phyloP scores from a whole-genome alignment of 2,888 invertebrate genomes.

The Eupithecia abbreviata region DNA sequence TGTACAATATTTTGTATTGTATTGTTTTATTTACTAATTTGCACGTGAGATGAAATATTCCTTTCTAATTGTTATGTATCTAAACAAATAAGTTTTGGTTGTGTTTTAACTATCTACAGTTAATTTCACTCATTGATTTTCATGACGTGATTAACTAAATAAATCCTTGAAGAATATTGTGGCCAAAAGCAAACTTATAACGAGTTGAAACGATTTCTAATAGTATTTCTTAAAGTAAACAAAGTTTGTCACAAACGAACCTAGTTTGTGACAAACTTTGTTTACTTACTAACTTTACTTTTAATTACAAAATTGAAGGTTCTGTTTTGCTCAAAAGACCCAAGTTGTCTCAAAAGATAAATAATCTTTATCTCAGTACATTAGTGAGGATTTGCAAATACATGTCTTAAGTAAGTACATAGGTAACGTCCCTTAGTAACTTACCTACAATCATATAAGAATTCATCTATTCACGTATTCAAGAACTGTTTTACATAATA shows the following conservation, averaged over 20 bases:
- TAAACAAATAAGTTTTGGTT: not conserved
- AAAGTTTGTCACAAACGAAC: too few species aligned
- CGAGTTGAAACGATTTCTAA: not conserved
- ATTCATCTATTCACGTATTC: slow-evolving; percentile 4
- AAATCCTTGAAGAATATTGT: not conserved
- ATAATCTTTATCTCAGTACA: not conserved
- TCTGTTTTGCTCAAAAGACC: not conserved
- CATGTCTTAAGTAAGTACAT: not conserved
- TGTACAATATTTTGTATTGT: too few species aligned
- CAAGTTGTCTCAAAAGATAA: not conserved
- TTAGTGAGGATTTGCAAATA: not conserved
- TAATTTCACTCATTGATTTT: not conserved
- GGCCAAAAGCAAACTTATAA: not conserved
- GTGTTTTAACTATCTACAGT: not conserved
- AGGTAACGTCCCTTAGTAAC: not conserved
- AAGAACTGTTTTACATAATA: slow-evolving; percentile 13
- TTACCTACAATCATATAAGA: not conserved
- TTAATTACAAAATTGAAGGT: not conserved
- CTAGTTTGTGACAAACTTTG: too few species aligned
- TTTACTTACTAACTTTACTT: too few species aligned
- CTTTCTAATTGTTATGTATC: not conserved
- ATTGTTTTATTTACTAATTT: not conserved
- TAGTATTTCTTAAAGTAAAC: not conserved
- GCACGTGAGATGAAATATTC: not conserved
- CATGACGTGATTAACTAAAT: not conserved